phyloP scores from a whole-genome alignment of 2,113 vertebrate species.

The Macaca fascicularis region DNA sequence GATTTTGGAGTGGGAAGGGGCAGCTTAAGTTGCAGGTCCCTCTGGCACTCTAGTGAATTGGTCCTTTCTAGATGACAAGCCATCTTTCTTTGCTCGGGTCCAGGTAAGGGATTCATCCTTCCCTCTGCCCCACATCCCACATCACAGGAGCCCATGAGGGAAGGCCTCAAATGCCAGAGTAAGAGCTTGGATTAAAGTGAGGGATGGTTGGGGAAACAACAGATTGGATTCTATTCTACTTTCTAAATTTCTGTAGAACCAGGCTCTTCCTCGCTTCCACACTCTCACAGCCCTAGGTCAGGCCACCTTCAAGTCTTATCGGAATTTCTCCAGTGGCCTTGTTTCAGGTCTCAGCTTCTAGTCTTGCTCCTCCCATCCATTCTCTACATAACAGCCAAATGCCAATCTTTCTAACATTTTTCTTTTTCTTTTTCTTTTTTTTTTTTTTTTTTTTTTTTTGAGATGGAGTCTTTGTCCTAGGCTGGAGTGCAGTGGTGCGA shows the following conservation, averaged over 20 bases:
- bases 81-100: not conserved
- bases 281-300: not conserved
- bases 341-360: not conserved
- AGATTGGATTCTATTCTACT: not conserved
- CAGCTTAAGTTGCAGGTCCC: not conserved
- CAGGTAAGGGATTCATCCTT: not conserved
- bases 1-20: too few species aligned
- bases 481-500: too few species aligned
- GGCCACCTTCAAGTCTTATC: not conserved
- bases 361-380: not conserved
- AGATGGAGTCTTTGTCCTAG: too few species aligned
- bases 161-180: not conserved
- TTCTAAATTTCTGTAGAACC: not conserved
- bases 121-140: not conserved
- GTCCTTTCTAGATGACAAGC: not conserved
- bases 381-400: not conserved
- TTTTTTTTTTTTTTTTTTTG: too few species aligned
- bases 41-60: not conserved
- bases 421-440: too few species aligned
- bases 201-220: not conserved
- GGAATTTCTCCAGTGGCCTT: not conserved
- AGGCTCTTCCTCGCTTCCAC: not conserved
- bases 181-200: not conserved
- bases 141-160: not conserved
- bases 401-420: not conserved